These are phyloP conservation scores for Tillus elongatus DNA, from an alignment of 2,888 invertebrate genomes.

Conservation along the genomic window DNA sequence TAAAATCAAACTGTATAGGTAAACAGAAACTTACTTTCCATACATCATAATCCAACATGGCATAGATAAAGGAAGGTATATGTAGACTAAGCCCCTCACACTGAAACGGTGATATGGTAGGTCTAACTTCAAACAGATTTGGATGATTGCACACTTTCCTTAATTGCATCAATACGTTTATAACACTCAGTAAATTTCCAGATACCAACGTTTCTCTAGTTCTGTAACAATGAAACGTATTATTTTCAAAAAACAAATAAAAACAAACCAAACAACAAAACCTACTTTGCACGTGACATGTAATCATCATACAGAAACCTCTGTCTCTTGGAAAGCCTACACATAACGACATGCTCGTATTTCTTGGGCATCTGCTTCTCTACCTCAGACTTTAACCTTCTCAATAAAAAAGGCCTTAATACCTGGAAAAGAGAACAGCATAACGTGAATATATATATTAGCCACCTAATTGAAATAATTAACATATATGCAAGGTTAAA, in stretches of 20 bases:
- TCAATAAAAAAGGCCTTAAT: slow-evolving; percentile 83
- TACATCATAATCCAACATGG: slow-evolving; percentile 62
- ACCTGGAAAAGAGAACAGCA: slow-evolving; percentile 50
- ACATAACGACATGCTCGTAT: slow-evolving; percentile 90
- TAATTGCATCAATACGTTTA: slow-evolving; percentile 94
- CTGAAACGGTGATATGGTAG: slow-evolving; percentile 89
- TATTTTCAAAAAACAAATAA: slow-evolving; percentile 13
- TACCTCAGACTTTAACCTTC: slow-evolving; percentile 88
- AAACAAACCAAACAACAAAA: slow-evolving; percentile 19
- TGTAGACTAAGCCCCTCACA: slow-evolving; percentile 64
- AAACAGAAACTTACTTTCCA: slow-evolving; percentile 49
- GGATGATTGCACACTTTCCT: slow-evolving; percentile 98
- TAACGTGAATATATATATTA: no score
- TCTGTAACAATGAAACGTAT: slow-evolving; percentile 46
- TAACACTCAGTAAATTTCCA: slow-evolving; percentile 90
- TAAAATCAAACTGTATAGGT: no score
- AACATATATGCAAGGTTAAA: slow-evolving; percentile 3
- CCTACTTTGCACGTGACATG: slow-evolving; percentile 91
- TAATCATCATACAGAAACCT: slow-evolving; percentile 98
- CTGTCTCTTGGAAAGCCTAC: slow-evolving; percentile 90
- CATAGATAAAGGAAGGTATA: slow-evolving; percentile 64
- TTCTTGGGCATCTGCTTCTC: slow-evolving; percentile 97
- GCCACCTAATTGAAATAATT: no score
- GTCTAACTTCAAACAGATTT: slow-evolving; percentile 93
- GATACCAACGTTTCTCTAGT: slow-evolving; percentile 87